Evolutionary conservation across 1,140 invertebrate species (phyloP).

Genomic region (Temnothorax longispinosus): DNA sequence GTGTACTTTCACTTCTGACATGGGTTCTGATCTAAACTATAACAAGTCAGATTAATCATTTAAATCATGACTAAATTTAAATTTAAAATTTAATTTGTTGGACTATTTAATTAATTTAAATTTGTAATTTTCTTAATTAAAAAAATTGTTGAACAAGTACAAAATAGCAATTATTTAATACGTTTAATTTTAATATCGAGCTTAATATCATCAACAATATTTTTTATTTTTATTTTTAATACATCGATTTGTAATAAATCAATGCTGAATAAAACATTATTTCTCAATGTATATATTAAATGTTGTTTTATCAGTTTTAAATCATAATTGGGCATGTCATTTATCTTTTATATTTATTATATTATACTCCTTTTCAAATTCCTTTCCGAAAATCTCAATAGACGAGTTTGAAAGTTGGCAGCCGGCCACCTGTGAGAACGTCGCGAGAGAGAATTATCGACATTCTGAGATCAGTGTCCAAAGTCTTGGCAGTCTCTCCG

Average conservation of each 20-base stretch:
- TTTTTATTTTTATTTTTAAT: background rate
- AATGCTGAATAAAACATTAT: background rate
- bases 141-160: background rate
- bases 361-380: too few relatives aligned
- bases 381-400: background rate
- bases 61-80: background rate
- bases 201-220: background rate
- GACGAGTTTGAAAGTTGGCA: constrained; percentile 7
- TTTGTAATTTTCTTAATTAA: background rate
- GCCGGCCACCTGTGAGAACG: constrained; percentile 27
- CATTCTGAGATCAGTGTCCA: constrained; percentile 45
- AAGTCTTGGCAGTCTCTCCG: constrained; percentile 43
- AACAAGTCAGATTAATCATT: background rate
- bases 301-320: constrained; percentile 10
- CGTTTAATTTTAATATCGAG: background rate
- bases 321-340: background rate
- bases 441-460: constrained; percentile 43
- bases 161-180: background rate
- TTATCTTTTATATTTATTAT: background rate
- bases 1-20: constrained; percentile 9
- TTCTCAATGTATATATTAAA: background rate
- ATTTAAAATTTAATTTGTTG: constrained; percentile 1
- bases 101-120: constrained; percentile 8
- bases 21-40: constrained; percentile 56
- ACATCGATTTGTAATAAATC: background rate